Evolutionary conservation across 1,140 invertebrate genomes (phyloP), one percentile per base, ranked within the genome.

Genomic region (Latrodectus geometricus): DNA sequence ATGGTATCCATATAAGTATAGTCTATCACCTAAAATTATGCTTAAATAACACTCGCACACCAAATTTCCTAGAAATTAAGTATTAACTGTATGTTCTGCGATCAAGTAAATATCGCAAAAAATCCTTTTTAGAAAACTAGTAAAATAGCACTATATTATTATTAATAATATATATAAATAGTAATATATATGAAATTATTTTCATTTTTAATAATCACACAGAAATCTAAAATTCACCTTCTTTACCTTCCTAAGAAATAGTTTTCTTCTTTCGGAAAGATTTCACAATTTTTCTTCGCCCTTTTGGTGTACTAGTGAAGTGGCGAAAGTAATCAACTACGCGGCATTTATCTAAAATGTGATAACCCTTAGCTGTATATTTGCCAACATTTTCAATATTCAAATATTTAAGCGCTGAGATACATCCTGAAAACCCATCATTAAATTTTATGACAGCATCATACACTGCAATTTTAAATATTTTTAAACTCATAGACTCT

Each of bases 371-470:
- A 11, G 11, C 8, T 11, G 54, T 61, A 17, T 14, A 61, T 61
- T 11, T 61, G 11, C 54, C 54, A 61, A 8, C 8, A 17, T 61
- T 17, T 61, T 61, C 54, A 4, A 61, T 17, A 61, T 61, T 61
- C 54, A 61, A 61, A 11, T 61, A 11, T 61, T 61, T 61, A 17
- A 61, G 54, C 11, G 8, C 54, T 61, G 11, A 17, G 17, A 2
- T 8, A 17, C 54, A 61, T 12, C 69, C 75, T 17, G 14, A 20
- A 72, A 48, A 56, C 5, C 84, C 79, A n/a, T 82, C 52, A 49
- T 86, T 86, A 49, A 86, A 86, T 17, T 20, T 8, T 35, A 72
- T 35, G 20, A 86, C 66, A 49, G 50, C 15, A 20, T 86, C 35
- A 50, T 83, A 73, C 8, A 15, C 54, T 4, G 79, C 84, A 9